These are phyloP conservation scores for Tetropium fuscum DNA, from an alignment of 2,888 invertebrate species.

Conservation along the genomic window DNA sequence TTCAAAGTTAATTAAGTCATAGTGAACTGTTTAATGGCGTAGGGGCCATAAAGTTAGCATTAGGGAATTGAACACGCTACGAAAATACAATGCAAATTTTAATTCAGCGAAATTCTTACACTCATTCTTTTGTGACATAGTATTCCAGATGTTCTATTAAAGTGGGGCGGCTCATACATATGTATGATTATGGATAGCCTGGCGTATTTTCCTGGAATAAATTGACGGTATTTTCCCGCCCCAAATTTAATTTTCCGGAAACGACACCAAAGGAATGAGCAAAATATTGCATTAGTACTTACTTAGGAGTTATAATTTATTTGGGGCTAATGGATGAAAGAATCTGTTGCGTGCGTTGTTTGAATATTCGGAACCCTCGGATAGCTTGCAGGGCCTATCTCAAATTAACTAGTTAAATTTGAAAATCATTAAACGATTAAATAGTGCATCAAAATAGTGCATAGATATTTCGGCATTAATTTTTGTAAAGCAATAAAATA, in stretches of 20 bases:
- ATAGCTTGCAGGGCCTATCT: too few species aligned
- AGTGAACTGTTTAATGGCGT: too few species aligned
- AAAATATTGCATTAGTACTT: not conserved
- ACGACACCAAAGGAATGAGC: not conserved
- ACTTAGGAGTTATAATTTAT: not conserved
- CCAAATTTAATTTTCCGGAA: not conserved
- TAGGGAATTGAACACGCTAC: too few species aligned
- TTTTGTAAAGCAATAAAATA: too few species aligned
- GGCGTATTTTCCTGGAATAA: too few species aligned
- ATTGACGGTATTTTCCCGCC: not conserved
- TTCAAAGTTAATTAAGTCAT: too few species aligned
- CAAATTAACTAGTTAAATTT: too few species aligned
- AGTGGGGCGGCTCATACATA: not conserved
- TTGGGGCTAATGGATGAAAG: not conserved
- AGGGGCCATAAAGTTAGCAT: too few species aligned
- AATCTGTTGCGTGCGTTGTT: not conserved
- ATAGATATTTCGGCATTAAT: too few species aligned
- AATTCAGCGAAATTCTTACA: not conserved
- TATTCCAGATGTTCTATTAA: slow-evolving; percentile 3
- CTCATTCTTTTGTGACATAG: not conserved
- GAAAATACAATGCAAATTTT: not conserved
- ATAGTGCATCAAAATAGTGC: too few species aligned
- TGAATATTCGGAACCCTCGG: not conserved
- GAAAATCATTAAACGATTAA: too few species aligned
- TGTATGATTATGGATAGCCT: too few species aligned